Base-by-base conservation (phyloP, 2,797 vertebrate genomes). In the Mastacembelus armatus region DNA sequence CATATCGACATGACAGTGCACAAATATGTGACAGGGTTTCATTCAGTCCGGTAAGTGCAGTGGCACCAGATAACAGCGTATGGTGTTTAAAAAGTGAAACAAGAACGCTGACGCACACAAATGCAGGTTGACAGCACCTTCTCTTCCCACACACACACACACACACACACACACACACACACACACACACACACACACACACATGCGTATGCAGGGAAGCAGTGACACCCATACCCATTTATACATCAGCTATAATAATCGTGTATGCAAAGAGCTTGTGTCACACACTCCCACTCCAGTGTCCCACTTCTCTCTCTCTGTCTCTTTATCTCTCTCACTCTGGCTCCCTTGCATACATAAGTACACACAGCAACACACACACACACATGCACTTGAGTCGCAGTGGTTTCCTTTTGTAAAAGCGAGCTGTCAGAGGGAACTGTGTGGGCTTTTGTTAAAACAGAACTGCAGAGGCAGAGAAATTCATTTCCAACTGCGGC, bases 401-500 rank as follows among this genome's bases (percentile, higher is more conserved):
- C 84, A 77, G 80, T 68, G 80, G 77, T 88, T 85, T 87, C 77
- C 83, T 83, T 83, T 74, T 85, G 84, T 85, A 77, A 75, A 81
- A 75, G 74, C 57, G 54, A 86, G 85, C 83, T 89, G 91, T 92
- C 89, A 86, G 76, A 85, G 74, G 78, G 57, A 87, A 77, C 78
- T 83, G 89, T 89, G 85, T 87, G 88, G 86, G 91, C 85, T 87
- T 90, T 88, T 88, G 85, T 90, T 89, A 78, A 83, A 88, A 79
- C 84, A 78, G 73, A 83, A 78, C 72, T 85, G 83, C 86, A 84
- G 85, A 85, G 89, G 87, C 83, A 83, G 81, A 88, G 78, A 81
- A 89, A 90, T 91, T 79, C 80, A 88, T 92, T 91, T 85, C 79
- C 70, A 83, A 85, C 86, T 86, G 87, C 65, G 39, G 63, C 69